Evolutionary conservation across 2,797 vertebrate species (phyloP), one percentile per base, ranked within the genome.

Genomic region (Morus bassanus): DNA sequence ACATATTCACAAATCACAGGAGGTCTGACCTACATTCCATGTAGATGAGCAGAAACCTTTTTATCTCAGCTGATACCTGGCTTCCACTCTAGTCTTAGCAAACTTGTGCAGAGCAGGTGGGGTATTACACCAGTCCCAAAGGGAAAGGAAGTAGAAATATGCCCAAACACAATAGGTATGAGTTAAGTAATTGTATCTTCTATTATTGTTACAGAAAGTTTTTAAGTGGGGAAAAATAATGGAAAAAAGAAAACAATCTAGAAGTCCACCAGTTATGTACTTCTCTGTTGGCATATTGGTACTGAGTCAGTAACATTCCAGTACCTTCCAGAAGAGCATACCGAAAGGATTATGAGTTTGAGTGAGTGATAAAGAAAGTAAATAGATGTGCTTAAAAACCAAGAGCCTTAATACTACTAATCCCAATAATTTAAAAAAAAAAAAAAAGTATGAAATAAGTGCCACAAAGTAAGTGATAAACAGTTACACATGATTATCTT

Each of bases 11-110:
- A 94, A 82, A 94, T 39, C 69, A 31, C 64, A 59, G 33, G 60
- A 91, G 76, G 67, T 56, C 45, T 88, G 96, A 89, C 50, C 70
- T 87, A 39, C 22, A 95, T 92, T 94, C 70, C 25, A 63, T 27
- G 30, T 11, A 69, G 57, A 92, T 53, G 81, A 89, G 69, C 39
- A 91, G 46, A 69, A 85, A 46, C 16, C 33, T 60, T 85, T 81
- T 78, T 74, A 78, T 76, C 56, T 93, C 51, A 86, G 33, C 23
- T 69, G 61, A 69, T 84, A 78, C 13, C 48, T 77, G 48, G 9
- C 70, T 87, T 85, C 30, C 15, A 84, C 27, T 35, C 7, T 30
- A 78, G 18, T 13, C 4, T 78, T 15, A 80, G 30, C 7, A 57
- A 90, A 78, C 22, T 61, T 57, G 22, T 31, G 50, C 37, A 75